Base-by-base conservation (phyloP, 2,888 invertebrate species). In the Pocota personata region DNA sequence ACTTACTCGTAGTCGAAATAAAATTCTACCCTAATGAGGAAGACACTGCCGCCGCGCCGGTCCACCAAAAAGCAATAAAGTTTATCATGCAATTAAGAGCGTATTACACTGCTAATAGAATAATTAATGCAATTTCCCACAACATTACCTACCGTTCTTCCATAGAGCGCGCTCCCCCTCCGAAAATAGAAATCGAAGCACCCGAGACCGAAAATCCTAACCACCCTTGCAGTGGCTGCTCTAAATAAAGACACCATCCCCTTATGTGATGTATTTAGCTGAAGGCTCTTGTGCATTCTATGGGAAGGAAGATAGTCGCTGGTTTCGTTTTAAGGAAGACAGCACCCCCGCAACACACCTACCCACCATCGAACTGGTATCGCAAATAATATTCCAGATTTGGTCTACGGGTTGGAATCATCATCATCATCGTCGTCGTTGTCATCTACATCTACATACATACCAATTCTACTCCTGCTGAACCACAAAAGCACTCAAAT, bases 111-210 rank as follows among this genome's bases (percentile, higher is more conserved):
- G 91, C 92, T 92, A 92, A 92, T 92, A 92, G 92, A 92, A 92
- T 92, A 92, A 92, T 92, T 92, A 92, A 92, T 92, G 92, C 92
- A 92, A 92, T 92, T 92, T 92, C 92, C 92, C 92, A 92, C 92
- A 92, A 92, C 91, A 92, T 92, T 92, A 92, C 87, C 90, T 92
- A 92, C 87, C 90, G 88, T 87, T 76, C 88, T 52, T 57, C 52
- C 24, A 24, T 4, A 24, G 40, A 40, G 83, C 62, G 52, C 80
- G 62, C 82, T 71, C 87, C 82, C 60, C 57, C 77, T 58, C 50
- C 37, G 50, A 16, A 76, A 87, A 78, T 67, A 66, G 75, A 46
- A 67, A 80, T 75, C 82, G 72, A 76, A 82, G 57, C 82, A 75
- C 43, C 84, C 72, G 55, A 87, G 89, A 89, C 89, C 89, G 90